These are phyloP conservation scores for Syngnathus typhle DNA, from an alignment of 2,113 vertebrate species.

Conservation along the genomic window DNA sequence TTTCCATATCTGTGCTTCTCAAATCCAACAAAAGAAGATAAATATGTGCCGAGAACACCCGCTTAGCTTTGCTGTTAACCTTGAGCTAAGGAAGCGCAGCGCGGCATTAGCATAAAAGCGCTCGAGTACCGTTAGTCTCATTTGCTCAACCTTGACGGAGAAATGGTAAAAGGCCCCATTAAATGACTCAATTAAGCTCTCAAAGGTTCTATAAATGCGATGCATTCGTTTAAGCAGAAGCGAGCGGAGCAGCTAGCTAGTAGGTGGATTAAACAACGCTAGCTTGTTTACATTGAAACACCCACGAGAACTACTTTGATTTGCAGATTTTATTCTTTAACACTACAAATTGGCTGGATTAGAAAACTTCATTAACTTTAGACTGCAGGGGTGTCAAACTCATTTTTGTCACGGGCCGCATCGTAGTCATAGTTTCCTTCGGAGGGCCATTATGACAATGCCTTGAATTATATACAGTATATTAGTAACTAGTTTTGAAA, in stretches of 20 bases:
- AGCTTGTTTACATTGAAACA: slow-evolving; percentile 9
- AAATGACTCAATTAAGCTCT: slow-evolving; percentile 62
- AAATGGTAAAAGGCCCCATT: slow-evolving; percentile 63
- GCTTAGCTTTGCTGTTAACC: slow-evolving; percentile 30
- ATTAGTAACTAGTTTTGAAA: too few species aligned
- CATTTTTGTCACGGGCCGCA: too few species aligned
- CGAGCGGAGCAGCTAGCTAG: not conserved
- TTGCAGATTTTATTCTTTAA: slow-evolving; percentile 25
- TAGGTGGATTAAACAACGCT: not conserved
- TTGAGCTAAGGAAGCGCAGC: slow-evolving; percentile 28
- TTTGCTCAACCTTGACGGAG: slow-evolving; percentile 49
- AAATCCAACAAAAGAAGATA: slow-evolving; percentile 25
- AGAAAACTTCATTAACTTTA: slow-evolving; percentile 3
- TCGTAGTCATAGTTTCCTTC: too few species aligned
- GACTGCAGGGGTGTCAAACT: too few species aligned
- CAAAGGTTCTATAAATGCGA: slow-evolving; percentile 50
- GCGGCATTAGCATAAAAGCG: not conserved
- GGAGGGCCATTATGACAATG: too few species aligned
- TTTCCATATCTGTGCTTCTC: slow-evolving; percentile 14
- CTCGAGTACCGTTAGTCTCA: not conserved
- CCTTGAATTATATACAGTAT: too few species aligned
- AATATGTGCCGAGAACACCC: slow-evolving; percentile 33
- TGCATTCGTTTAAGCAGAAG: slow-evolving; percentile 18
- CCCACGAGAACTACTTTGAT: not conserved
- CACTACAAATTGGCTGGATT: too few species aligned